These are phyloP conservation scores for Armadillidium nasatum DNA, from an alignment of 1,140 invertebrate genomes.

Conservation along the genomic window DNA sequence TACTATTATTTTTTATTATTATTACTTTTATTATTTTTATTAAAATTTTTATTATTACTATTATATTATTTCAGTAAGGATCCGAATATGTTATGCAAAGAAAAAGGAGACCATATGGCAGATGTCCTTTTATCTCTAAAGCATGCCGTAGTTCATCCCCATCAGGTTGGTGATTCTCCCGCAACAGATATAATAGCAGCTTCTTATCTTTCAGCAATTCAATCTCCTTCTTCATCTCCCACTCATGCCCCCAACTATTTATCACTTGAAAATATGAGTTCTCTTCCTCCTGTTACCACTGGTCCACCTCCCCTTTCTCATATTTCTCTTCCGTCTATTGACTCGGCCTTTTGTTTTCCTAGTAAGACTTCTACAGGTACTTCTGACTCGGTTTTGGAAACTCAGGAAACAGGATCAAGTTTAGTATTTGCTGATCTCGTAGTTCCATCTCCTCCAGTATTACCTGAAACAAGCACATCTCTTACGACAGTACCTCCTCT, in stretches of 20 bases:
- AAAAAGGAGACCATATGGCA: constrained; percentile 59
- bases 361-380: constrained; percentile 79
- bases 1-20: no score
- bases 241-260: constrained; percentile 26
- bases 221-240: constrained; percentile 30
- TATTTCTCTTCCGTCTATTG: constrained; percentile 41
- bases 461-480: no score
- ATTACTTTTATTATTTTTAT: no score
- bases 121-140: constrained; percentile 80
- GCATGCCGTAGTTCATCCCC: constrained; percentile 77
- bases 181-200: constrained; percentile 23
- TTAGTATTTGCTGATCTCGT: no score
- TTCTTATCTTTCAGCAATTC: constrained; percentile 11
- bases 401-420: no score
- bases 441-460: no score
- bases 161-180: constrained; percentile 51
- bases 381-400: constrained; percentile 49
- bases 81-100: constrained; percentile 39
- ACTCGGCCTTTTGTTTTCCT: constrained; percentile 47
- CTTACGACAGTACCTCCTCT: no score
- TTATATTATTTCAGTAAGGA: constrained; percentile 23
- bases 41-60: no score
- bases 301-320: neutral
- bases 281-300: constrained; percentile 5
- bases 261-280: neutral